Conservation (phyloP, 2,888 invertebrate genomes). For the Tiliacea aurago region DNA sequence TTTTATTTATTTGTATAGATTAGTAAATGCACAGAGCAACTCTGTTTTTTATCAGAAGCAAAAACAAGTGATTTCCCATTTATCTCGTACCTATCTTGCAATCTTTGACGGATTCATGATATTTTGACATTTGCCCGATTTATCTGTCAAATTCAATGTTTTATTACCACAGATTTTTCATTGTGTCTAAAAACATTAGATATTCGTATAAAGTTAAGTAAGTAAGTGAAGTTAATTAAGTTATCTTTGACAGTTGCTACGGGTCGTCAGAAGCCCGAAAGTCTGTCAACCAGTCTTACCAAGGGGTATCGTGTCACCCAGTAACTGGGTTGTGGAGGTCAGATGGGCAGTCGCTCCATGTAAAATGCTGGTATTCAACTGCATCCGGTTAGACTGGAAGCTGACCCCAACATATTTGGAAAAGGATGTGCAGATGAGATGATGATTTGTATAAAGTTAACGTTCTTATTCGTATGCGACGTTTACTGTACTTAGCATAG, state of each 20-base stretch:
- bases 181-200: background rate
- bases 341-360: too few relatives aligned
- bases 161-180: background rate
- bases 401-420: too few relatives aligned
- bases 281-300: too few relatives aligned
- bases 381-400: too few relatives aligned
- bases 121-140: background rate
- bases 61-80: background rate
- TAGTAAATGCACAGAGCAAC: conserved; percentile 10
- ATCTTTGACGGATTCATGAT: conserved; percentile 17
- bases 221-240: too few relatives aligned
- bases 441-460: background rate
- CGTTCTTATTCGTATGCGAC: background rate
- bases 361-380: too few relatives aligned
- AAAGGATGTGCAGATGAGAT: too few relatives aligned
- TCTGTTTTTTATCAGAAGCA: background rate
- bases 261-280: too few relatives aligned
- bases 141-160: conserved; percentile 25
- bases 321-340: too few relatives aligned
- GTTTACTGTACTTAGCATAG: background rate
- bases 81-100: conserved; percentile 15
- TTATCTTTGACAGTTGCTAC: too few relatives aligned
- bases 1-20: background rate
- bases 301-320: too few relatives aligned
- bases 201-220: background rate